phyloP scores from a whole-genome alignment of 2,113 vertebrate species.

The Corythornis vintsioides region DNA sequence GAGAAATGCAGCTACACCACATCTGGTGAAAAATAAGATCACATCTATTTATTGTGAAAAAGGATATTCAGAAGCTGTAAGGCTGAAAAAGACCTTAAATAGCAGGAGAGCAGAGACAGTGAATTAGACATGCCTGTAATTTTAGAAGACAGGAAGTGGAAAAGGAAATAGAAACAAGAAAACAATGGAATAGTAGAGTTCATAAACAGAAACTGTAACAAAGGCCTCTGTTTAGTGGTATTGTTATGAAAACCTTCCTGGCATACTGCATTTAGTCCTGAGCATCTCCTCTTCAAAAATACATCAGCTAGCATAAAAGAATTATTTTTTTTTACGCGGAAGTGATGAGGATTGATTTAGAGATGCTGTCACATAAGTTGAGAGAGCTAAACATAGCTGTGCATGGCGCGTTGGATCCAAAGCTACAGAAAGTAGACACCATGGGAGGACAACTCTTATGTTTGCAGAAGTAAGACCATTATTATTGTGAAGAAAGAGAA shows the following conservation, averaged over 20 bases:
- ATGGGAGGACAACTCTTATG: not conserved
- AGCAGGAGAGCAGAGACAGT: not conserved
- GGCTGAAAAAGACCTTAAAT: not conserved
- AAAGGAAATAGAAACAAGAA: not conserved
- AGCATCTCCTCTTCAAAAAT: not conserved
- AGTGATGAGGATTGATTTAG: not conserved
- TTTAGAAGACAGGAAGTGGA: not conserved
- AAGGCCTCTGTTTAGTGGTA: not conserved
- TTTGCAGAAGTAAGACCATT: not conserved
- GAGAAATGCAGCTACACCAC: not conserved
- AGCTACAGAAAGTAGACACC: not conserved
- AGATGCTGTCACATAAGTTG: not conserved
- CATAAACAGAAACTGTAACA: conserved; percentile 16
- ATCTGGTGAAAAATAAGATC: not conserved
- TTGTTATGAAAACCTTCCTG: not conserved
- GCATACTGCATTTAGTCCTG: not conserved
- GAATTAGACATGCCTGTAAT: conserved; percentile 8
- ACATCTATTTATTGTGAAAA: not conserved
- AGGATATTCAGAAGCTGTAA: not conserved
- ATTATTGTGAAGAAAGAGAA: not conserved
- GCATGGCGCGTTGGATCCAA: rapidly evolving
- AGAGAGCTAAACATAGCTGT: not conserved
- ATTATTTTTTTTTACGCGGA: not conserved
- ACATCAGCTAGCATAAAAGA: not conserved
- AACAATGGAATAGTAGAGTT: not conserved